phyloP scores from a whole-genome alignment of 2,888 invertebrate genomes.

The Macaria liturata region DNA sequence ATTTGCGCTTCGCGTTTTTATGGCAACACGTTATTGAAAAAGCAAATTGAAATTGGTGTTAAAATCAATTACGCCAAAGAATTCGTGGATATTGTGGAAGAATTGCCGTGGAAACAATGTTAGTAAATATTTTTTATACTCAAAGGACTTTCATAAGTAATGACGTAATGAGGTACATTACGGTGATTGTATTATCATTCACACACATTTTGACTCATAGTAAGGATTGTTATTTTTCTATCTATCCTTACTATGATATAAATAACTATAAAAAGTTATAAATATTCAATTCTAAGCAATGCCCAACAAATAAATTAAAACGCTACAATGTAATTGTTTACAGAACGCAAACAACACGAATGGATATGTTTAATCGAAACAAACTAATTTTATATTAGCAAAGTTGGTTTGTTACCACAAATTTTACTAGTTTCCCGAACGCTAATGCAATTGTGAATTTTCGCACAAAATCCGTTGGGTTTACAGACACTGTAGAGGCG shows the following conservation, averaged over 20 bases:
- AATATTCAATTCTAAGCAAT: no score
- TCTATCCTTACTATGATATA: no score
- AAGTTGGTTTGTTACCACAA: background rate
- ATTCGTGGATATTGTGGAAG: background rate
- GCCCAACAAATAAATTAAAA: no score
- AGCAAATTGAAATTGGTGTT: constrained; percentile 24
- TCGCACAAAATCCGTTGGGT: constrained; percentile 14
- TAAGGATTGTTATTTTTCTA: no score
- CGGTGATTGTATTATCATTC: no score
- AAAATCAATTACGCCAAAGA: constrained; percentile 13
- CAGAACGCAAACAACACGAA: background rate
- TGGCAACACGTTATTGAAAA: constrained; percentile 28
- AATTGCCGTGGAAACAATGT: no score
- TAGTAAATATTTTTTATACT: no score
- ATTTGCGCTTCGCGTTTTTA: constrained; percentile 34
- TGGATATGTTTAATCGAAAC: no score
- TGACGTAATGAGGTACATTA: no score
- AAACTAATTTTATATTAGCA: background rate
- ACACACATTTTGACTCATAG: no score
- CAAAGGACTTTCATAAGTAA: no score
- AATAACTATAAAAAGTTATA: no score
- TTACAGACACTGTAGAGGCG: constrained; percentile 13
- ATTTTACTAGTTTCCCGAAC: constrained; percentile 7
- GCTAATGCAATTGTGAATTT: constrained; percentile 14
- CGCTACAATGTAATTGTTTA: background rate